phyloP scores from a whole-genome alignment of 2,797 vertebrate genomes.

The Danio jaintianensis region DNA sequence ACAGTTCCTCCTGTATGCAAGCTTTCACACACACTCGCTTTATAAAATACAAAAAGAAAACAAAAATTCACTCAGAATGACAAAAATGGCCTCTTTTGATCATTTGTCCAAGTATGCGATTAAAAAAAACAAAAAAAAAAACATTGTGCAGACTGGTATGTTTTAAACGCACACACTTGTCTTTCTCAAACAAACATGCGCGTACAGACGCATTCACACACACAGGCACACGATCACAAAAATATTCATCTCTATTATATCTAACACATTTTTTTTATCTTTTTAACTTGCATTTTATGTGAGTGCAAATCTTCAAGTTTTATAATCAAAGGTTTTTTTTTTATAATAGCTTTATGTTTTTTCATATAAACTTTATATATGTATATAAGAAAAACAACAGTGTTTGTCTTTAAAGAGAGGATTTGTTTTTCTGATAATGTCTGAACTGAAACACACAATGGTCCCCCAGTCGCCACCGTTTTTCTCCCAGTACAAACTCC shows the following conservation, averaged over 20 bases:
- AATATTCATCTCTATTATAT: slow-evolving; percentile 81
- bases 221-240: slow-evolving; percentile 75
- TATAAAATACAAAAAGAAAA: slow-evolving; percentile 78
- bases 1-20: slow-evolving; percentile 51
- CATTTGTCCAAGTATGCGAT: slow-evolving; percentile 72
- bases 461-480: slow-evolving; percentile 74
- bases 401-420: slow-evolving; percentile 87
- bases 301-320: slow-evolving; percentile 90
- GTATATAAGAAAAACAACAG: slow-evolving; percentile 81
- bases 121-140: slow-evolving; percentile 55
- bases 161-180: slow-evolving; percentile 65
- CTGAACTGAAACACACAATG: slow-evolving; percentile 72
- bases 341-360: slow-evolving; percentile 83
- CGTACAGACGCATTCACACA: slow-evolving; percentile 58
- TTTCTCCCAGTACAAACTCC: slow-evolving; percentile 58
- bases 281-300: slow-evolving; percentile 79
- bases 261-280: slow-evolving; percentile 74
- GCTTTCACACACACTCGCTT: slow-evolving; percentile 56
- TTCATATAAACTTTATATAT: slow-evolving; percentile 78
- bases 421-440: slow-evolving; percentile 82
- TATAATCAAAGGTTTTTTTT: slow-evolving; percentile 77
- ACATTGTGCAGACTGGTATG: slow-evolving; percentile 82
- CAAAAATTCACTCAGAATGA: slow-evolving; percentile 63
- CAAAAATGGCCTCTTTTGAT: slow-evolving; percentile 80
- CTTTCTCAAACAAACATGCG: slow-evolving; percentile 61